Conservation (phyloP, 2,113 vertebrate species). For the Psammodynastes pulverulentus region DNA sequence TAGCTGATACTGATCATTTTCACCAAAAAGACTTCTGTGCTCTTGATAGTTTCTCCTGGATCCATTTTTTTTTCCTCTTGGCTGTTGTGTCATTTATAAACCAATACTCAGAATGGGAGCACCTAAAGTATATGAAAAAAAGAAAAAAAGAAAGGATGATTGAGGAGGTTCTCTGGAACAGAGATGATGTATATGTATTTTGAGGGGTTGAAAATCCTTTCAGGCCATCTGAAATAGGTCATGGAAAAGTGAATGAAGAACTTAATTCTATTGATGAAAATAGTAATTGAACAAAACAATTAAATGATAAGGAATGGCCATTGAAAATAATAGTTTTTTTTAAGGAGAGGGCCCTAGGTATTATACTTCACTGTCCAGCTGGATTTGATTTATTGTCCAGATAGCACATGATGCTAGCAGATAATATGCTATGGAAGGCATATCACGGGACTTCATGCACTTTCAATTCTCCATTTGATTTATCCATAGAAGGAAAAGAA, state of each 20-base stretch:
- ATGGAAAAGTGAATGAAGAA: background rate
- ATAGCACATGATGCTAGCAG: no score
- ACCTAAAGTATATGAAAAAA: background rate
- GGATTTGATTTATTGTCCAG: background rate
- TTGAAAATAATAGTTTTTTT: background rate
- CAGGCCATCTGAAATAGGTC: background rate
- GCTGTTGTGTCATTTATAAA: background rate
- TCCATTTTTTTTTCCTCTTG: background rate
- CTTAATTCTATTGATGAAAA: background rate
- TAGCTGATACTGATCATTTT: background rate
- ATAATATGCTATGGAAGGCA: no score
- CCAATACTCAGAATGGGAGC: background rate
- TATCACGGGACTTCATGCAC: no score
- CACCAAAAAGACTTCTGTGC: background rate
- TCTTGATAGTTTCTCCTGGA: background rate
- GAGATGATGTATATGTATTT: background rate
- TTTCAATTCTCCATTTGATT: no score
- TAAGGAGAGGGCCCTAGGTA: background rate
- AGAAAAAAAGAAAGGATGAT: background rate
- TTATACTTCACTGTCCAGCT: background rate
- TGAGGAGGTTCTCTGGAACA: background rate
- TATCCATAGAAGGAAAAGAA: no score
- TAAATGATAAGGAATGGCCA: background rate
- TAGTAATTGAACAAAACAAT: background rate
- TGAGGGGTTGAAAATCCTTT: background rate